Evolutionary conservation across 1,140 invertebrate genomes (phyloP), one percentile per base, ranked within the genome.

Genomic region (Leucophenga varia): DNA sequence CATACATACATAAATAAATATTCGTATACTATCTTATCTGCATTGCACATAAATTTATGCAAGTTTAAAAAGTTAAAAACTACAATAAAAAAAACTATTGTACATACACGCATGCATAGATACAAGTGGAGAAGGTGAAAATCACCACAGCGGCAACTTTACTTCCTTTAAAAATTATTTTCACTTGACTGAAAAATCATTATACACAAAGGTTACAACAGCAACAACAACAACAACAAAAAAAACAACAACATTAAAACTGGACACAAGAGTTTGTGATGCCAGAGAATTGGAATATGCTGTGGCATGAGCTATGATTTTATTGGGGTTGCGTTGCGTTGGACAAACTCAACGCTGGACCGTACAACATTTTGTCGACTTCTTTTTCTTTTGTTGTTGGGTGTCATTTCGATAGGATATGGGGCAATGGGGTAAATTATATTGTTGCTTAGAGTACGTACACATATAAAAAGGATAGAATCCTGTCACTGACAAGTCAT

Each of bases 171-270:
- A 65, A 65, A 67, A 68, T 68, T 61, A 69, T 68, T 55, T 68
- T 64, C 67, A 70, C 63, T 70, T 71, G 61, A 70, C 59, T 71
- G 65, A 60, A 70, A 70, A 70, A 70, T 70, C 65, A 70, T 70
- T 70, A 64, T 71, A 63, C 67, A n/a, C 57, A 57, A 54, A 63
- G 59, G 63, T 65, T 65, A 55, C 57, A 54, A 46, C 43, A 34
- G 18, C n/a, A n/a, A n/a, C n/a, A n/a, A n/a, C n/a, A n/a, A n/a
- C n/a, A n/a, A n/a, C n/a, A n/a, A n/a, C n/a, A n/a, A n/a, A n/a
- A n/a, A n/a, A n/a, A n/a, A n/a, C n/a, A n/a, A n/a, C n/a, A n/a
- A n/a, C n/a, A n/a, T n/a, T n/a, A n/a, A n/a, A n/a, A n/a, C n/a
- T n/a, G n/a, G n/a, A n/a, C n/a, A n/a, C n/a, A n/a, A n/a, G n/a